phyloP scores from a whole-genome alignment of 2,888 invertebrate species.

The Meghimatium bilineatum region DNA sequence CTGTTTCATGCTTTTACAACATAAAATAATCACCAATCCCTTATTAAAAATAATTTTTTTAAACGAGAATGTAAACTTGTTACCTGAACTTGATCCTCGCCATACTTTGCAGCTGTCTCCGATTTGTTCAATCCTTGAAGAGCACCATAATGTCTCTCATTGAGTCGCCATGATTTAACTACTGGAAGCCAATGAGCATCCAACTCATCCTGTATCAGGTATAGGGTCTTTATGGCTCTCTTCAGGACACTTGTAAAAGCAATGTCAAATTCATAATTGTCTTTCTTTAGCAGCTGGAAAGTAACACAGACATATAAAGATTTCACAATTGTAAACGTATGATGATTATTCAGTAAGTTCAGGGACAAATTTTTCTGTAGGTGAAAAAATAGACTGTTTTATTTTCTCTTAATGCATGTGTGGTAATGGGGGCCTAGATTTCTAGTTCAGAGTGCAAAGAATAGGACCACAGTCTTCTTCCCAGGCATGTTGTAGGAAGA shows the following conservation, averaged over 20 bases:
- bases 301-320: background rate
- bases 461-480: too few species aligned
- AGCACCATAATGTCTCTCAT: constrained; percentile 78
- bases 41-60: too few species aligned
- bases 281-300: constrained; percentile 75
- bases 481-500: too few species aligned
- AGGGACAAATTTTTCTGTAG: too few species aligned
- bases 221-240: constrained; percentile 77
- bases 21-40: background rate
- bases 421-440: too few species aligned
- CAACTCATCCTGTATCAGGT: constrained; percentile 74
- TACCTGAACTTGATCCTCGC: constrained; percentile 77
- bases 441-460: too few species aligned
- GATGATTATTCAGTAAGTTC: too few species aligned
- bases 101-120: constrained; percentile 78
- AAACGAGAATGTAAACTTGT: background rate
- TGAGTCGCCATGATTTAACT: constrained; percentile 76
- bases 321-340: too few species aligned
- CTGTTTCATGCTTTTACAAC: background rate
- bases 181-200: constrained; percentile 78
- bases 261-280: constrained; percentile 75
- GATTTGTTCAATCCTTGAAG: constrained; percentile 77
- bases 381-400: too few species aligned
- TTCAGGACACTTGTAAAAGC: constrained; percentile 77
- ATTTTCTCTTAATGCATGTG: too few species aligned